Conservation (phyloP, 2,797 vertebrate species). For the Chaenodraco wilsoni region DNA sequence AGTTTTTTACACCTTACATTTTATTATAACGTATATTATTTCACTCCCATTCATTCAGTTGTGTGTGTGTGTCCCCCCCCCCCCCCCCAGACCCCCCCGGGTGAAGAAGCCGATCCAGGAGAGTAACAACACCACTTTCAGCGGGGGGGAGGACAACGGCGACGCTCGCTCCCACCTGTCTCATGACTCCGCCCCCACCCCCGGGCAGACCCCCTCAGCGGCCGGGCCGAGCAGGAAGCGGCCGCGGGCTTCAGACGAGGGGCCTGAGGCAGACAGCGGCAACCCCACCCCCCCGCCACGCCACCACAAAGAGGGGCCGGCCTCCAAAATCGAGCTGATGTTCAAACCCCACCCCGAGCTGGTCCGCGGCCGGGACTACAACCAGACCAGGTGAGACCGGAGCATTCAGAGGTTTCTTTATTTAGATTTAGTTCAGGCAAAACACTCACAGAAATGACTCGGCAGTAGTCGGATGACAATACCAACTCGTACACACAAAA, state of each 20-base stretch:
- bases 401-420: not conserved
- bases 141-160: conserved; percentile 90
- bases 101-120: conserved; percentile 89
- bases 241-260: conserved; percentile 83
- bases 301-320: conserved; percentile 76
- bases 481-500: no score
- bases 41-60: no score
- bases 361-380: conserved; percentile 88
- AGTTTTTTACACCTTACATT: no score
- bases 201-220: conserved; percentile 75
- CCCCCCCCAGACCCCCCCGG: conserved; percentile 56
- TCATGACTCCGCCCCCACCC: conserved; percentile 82
- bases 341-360: conserved; percentile 91
- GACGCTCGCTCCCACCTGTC: conserved; percentile 86
- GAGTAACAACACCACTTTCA: conserved; percentile 90
- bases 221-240: conserved; percentile 83
- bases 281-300: conserved; percentile 78
- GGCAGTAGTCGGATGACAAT: no score
- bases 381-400: conserved; percentile 87
- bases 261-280: conserved; percentile 81
- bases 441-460: no score
- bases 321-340: conserved; percentile 91
- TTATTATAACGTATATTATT: no score
- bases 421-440: no score
- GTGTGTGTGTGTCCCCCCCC: no score